phyloP scores from a whole-genome alignment of 2,797 vertebrate genomes.

The Sebastes oblongus region DNA sequence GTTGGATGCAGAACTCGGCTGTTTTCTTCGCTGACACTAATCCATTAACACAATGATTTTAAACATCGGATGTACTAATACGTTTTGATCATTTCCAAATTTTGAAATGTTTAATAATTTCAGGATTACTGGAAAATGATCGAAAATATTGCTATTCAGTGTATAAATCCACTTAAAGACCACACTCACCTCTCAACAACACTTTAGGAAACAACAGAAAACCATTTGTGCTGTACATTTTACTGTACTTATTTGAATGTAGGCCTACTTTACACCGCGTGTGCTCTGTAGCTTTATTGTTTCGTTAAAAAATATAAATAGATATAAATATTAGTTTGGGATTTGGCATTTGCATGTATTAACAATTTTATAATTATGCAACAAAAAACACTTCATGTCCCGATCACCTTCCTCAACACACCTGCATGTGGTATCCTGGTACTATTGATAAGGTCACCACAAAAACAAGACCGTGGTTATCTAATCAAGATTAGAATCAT shows the following conservation, averaged over 20 bases:
- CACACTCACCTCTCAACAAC: not conserved
- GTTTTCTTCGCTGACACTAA: not conserved
- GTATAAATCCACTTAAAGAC: not conserved
- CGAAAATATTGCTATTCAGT: not conserved
- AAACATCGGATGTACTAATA: not conserved
- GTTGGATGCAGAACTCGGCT: not conserved
- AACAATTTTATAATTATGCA: not conserved
- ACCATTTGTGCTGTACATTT: not conserved
- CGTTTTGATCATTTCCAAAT: not conserved
- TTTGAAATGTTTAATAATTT: not conserved
- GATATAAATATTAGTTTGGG: not conserved
- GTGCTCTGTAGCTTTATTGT: not conserved
- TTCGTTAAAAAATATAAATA: not conserved
- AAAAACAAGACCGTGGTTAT: not conserved
- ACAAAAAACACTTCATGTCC: not conserved
- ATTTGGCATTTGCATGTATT: not conserved
- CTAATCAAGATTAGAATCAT: not conserved
- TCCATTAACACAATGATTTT: slow-evolving; percentile 11
- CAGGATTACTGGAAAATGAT: not conserved
- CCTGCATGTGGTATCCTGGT: not conserved
- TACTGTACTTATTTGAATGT: not conserved
- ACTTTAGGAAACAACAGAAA: not conserved
- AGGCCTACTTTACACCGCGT: not conserved
- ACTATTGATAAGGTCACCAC: not conserved
- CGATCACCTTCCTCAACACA: not conserved